These are phyloP conservation scores for Lophotis ruficrista DNA, from an alignment of 2,113 vertebrate genomes.

Conservation along the genomic window DNA sequence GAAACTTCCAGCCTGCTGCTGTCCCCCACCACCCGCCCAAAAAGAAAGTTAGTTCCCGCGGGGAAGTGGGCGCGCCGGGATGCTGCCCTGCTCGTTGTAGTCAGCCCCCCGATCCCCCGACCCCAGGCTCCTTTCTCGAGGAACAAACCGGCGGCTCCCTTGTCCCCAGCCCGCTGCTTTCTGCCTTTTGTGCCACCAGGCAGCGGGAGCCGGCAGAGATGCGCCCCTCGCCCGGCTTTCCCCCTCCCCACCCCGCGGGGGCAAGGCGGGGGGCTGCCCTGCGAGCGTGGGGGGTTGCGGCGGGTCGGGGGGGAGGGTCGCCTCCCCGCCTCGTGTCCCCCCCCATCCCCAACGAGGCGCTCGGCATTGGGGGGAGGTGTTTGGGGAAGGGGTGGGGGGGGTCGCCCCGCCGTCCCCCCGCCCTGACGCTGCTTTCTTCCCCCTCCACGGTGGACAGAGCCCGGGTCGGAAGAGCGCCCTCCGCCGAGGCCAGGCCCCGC, in stretches of 20 bases:
- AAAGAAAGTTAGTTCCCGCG: neutral
- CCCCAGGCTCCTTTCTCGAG: neutral
- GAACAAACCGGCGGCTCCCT: neutral
- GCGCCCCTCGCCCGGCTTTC: neutral
- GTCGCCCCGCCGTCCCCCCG: neutral
- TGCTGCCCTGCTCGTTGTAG: neutral
- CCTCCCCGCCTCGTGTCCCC: too few relatives aligned
- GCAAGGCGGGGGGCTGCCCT: neutral
- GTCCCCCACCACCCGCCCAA: too few relatives aligned
- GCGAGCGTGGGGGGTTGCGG: neutral
- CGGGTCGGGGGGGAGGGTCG: neutral
- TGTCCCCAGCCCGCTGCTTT: neutral
- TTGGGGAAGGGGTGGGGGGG: too few relatives aligned
- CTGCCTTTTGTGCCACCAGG: neutral
- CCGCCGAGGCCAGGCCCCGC: constrained; percentile 78
- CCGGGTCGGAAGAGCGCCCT: constrained; percentile 90
- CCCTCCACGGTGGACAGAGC: constrained; percentile 68
- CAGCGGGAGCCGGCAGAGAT: neutral
- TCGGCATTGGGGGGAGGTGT: too few relatives aligned
- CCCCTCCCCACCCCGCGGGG: neutral
- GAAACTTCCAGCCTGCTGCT: neutral
- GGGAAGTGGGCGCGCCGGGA: neutral
- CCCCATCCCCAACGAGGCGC: neutral
- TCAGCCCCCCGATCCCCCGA: neutral
- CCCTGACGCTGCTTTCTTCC: neutral